Base-by-base conservation (phyloP, 2,888 invertebrate genomes). In the Watsonalla binaria region DNA sequence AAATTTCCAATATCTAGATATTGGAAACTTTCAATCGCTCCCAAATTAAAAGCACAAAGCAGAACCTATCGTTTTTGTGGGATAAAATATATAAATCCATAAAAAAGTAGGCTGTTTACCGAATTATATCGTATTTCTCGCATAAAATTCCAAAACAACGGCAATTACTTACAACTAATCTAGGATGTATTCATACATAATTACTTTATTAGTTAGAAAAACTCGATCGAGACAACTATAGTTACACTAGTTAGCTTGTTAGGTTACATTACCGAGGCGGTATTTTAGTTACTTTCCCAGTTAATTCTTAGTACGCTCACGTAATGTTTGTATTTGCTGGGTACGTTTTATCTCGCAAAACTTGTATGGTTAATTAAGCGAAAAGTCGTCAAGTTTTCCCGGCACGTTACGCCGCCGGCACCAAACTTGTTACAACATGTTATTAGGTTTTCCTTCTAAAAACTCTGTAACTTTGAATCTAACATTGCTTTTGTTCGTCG, bases 331-430 rank as follows among this genome's bases (percentile, higher is more conserved):
- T 76, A 70, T 76, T 73, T 64, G 60, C 66, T 61, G 56, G 65
- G 59, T 8, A 63, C 76, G 76, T 77, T 81, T 77, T 81, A 80
- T 82, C 79, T 74, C 61, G 62, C 63, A 64, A 81, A 84, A 79
- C 66, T 83, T 84, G 72, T 78, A 72, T 72, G 79, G 79, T 82
- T 86, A 85, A 86, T 86, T 86, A 86, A 79, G 72, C 74, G 68
- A 74, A 79, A 80, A 80, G 68, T 65, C 68, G 70, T 77, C 74
- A 75, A 82, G 80, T 74, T 83, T 84, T 78, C 81, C 63, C 72
- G 73, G 72, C 82, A 79, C 82, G 84, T 77, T 72, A 72, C 72
- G 84, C 86, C 82, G 65, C 70, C 59, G 73, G 86, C 79, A 63
- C 72, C 57, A 63, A 76, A 78, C 82, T 84, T 78, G 82, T 81